Evolutionary conservation across 2,888 invertebrate genomes (phyloP).

Genomic region (Mactromeris polynyma): DNA sequence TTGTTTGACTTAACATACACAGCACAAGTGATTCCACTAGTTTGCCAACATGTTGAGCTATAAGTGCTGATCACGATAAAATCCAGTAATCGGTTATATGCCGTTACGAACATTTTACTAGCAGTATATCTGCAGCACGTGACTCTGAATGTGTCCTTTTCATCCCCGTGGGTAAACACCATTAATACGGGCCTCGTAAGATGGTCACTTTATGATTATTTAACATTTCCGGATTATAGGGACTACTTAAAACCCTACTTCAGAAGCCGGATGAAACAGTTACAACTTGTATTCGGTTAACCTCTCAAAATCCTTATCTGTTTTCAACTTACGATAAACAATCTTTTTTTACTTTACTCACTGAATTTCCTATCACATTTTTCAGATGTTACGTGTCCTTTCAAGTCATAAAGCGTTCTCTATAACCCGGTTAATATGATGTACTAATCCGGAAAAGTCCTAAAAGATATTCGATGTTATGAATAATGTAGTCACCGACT

Average conservation of each 20-base stretch:
- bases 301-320: constrained; percentile 5
- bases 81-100: no score
- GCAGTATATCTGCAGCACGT: not conserved
- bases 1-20: no score
- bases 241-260: not conserved
- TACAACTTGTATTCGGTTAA: not conserved
- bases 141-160: not conserved
- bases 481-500: no score
- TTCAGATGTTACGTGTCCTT: not conserved
- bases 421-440: not conserved
- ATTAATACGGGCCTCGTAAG: not conserved
- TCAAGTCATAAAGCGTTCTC: not conserved
- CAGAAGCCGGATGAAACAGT: not conserved
- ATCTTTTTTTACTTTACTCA: not conserved
- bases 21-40: no score
- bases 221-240: not conserved
- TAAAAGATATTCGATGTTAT: not conserved
- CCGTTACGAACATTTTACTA: no score
- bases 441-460: not conserved
- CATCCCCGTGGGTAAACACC: not conserved
- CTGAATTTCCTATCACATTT: not conserved
- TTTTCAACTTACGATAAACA: not conserved
- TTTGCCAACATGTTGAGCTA: no score
- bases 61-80: no score
- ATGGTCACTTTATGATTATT: not conserved